These are phyloP conservation scores for Carduelis carduelis DNA, from an alignment of 2,797 vertebrate species.

Conservation along the genomic window DNA sequence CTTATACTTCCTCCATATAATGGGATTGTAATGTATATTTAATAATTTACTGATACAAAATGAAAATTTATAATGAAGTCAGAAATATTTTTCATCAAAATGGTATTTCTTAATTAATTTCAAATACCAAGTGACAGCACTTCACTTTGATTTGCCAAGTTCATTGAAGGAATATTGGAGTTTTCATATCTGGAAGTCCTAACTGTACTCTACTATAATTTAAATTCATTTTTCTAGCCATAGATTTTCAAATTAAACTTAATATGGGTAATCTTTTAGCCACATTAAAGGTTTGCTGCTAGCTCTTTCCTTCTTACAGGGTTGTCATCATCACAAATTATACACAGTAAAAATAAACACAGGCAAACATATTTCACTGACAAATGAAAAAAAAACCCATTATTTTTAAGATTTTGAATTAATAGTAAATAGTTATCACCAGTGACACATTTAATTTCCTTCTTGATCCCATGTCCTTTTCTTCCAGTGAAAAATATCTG, in stretches of 20 bases:
- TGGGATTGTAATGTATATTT: neutral
- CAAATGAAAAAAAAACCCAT: fast-evolving
- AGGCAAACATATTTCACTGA: neutral
- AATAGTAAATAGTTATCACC: neutral
- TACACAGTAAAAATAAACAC: neutral
- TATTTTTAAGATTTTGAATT: neutral
- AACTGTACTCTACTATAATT: neutral
- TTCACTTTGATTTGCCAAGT: neutral
- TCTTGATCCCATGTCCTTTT: neutral
- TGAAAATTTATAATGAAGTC: neutral
- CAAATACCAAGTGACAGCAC: neutral
- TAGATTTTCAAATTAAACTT: neutral
- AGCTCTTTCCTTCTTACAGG: neutral
- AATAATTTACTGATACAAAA: neutral
- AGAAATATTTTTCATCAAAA: neutral
- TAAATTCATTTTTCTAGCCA: neutral
- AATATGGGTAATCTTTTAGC: neutral
- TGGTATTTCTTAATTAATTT: neutral
- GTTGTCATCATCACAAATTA: neutral
- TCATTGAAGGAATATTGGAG: neutral
- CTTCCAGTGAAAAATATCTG: neutral
- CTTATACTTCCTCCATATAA: neutral
- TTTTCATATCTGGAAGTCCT: neutral
- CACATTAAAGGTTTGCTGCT: neutral
- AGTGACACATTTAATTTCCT: conserved; percentile 23